Evolutionary conservation across 2,888 invertebrate genomes (phyloP).

Genomic region (Melinaea marsaeus): DNA sequence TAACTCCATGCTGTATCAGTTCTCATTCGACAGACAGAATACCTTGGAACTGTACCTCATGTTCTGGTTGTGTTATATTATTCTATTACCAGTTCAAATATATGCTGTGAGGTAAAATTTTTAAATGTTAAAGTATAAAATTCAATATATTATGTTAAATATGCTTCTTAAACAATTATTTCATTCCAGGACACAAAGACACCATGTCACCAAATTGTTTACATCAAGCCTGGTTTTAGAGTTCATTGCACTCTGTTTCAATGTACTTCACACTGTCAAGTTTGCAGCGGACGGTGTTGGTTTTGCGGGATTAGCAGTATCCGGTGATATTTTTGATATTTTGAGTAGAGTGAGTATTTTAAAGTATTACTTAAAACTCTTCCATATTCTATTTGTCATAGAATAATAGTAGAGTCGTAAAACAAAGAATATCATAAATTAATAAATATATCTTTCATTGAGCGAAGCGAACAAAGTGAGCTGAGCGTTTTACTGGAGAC

Average conservation of each 20-base stretch:
- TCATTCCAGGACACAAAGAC: conserved; percentile 84
- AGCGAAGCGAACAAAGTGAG: too few relatives aligned
- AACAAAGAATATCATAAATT: too few relatives aligned
- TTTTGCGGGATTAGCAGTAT: conserved; percentile 86
- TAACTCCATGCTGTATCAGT: conserved; percentile 94
- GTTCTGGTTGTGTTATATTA: conserved; percentile 91
- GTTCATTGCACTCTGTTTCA: conserved; percentile 90
- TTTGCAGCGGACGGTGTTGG: conserved; percentile 95
- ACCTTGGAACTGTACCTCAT: conserved; percentile 93
- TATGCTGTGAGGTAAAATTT: conserved; percentile 84
- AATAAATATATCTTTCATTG: too few relatives aligned
- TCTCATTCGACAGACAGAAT: conserved; percentile 97
- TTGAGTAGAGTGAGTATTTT: conserved; percentile 85
- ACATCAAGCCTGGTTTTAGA: conserved; percentile 92
- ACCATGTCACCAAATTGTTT: conserved; percentile 93
- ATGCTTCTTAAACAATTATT: neutral
- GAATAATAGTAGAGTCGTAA: too few relatives aligned
- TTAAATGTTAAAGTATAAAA: conserved; percentile 12
- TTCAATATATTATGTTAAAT: conserved; percentile 29
- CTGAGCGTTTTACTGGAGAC: too few relatives aligned
- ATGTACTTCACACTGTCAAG: conserved; percentile 91
- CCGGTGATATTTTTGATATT: conserved; percentile 95
- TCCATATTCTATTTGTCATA: too few relatives aligned
- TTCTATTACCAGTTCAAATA: conserved; percentile 92
- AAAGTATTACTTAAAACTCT: conserved; percentile 6